phyloP scores from a whole-genome alignment of 2,888 invertebrate genomes.

The Ochropacha duplaris region DNA sequence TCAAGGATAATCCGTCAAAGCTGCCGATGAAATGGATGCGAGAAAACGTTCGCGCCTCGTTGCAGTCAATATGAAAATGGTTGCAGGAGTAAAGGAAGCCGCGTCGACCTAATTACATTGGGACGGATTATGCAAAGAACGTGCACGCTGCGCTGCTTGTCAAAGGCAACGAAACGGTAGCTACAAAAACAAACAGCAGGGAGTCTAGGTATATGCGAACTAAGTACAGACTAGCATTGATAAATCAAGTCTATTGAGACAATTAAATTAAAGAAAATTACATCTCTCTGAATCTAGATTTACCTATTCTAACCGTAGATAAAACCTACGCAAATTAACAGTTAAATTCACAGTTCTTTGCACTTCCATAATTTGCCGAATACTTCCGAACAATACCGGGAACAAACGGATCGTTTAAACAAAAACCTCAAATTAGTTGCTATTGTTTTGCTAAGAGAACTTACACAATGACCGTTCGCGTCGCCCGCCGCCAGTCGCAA shows the following conservation, averaged over 20 bases:
- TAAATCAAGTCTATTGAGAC: too few species aligned
- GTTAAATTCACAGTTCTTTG: constrained; percentile 41
- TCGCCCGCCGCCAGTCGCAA: constrained; percentile 39
- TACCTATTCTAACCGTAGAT: too few species aligned
- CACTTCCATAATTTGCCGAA: constrained; percentile 29
- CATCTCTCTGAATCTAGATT: not conserved
- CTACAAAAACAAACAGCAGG: constrained; percentile 73
- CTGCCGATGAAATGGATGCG: constrained; percentile 67
- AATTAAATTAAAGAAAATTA: not conserved
- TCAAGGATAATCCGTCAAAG: constrained; percentile 75
- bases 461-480: constrained; percentile 60
- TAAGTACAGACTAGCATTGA: constrained; percentile 5
- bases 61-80: constrained; percentile 65
- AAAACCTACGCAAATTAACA: constrained; percentile 32
- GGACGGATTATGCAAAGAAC: constrained; percentile 69
- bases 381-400: constrained; percentile 30
- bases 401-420: constrained; percentile 33
- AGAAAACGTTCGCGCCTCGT: constrained; percentile 75
- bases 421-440: constrained; percentile 56
- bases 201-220: constrained; percentile 30
- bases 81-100: constrained; percentile 59
- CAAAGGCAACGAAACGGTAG: constrained; percentile 51
- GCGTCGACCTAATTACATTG: constrained; percentile 62
- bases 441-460: constrained; percentile 67
- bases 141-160: constrained; percentile 56